Evolutionary conservation across 2,113 vertebrate species (phyloP), one percentile per base, ranked within the genome.

Genomic region (Anhinga rufa): DNA sequence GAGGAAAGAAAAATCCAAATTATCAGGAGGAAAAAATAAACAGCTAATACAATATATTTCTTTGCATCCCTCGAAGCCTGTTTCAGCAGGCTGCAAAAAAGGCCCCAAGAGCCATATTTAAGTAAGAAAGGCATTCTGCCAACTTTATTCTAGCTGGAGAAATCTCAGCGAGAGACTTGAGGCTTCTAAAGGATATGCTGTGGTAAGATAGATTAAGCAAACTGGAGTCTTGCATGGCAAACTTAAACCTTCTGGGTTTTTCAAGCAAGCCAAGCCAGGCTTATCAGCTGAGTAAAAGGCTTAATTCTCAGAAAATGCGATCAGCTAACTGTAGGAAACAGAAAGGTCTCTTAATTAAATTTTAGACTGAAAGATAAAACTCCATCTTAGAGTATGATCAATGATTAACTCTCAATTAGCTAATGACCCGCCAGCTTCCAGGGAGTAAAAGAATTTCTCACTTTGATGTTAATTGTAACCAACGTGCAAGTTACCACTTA

Each of bases 1-100:
- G 54, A 88, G 49, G 66, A 69, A 74, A 89, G 69, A 54, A 49
- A 90, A 92, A 58, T 42, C 58, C 29, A 70, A 85, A 93, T 90
- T 89, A 86, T 92, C 91, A 92, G 74, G 87, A 92, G 83, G 51
- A 91, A 93, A 85, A 92, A 94, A 92, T 93, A 92, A 97, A 93
- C 93, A 97, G 82, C 72, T 96, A 93, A 95, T 93, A 88, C 79
- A 96, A 93, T 93, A 77, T 96, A 95, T 92, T 94, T 96, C 83
- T 94, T 86, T 93, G 95, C 95, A 89, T 96, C 71, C 93, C 88
- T 93, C 8, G 1, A 86, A 95, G 83, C 68, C 85, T 91, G 75
- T 92, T 96, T 72, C 82, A 96, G 92, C 86, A 96, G 82, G 77
- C 92, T 92, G 77, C 89, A 95, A 76, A 88, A 92, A 54, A 92